Percentiles rank a stretch among this genome's conserved stretches.
Conservation (phyloP, 2,113 vertebrate genomes). For the Archilochus colubris region DNA sequence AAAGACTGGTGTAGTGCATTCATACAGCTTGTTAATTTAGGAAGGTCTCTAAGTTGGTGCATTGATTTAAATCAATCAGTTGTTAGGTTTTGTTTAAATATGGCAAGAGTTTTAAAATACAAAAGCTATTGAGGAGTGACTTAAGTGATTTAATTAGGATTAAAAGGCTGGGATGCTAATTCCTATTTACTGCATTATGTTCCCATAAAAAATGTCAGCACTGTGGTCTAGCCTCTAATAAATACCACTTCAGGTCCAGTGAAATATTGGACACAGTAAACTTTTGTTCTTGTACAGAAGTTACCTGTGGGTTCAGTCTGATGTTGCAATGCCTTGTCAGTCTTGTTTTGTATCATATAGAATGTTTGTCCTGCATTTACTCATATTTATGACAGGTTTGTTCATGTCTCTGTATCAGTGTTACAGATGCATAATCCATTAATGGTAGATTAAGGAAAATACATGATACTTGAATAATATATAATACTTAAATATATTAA, state of each 20-base stretch:
- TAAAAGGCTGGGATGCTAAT: background rate
- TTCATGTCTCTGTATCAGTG: background rate
- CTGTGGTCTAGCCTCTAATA: background rate
- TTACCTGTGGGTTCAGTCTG: background rate
- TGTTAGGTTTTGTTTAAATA: background rate
- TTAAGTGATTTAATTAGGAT: background rate
- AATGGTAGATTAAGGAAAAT: background rate
- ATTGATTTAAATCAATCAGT: background rate
- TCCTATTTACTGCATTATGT: background rate
- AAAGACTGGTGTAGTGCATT: background rate
- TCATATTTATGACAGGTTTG: background rate
- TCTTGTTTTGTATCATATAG: background rate
- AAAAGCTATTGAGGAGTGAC: background rate
- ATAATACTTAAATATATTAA: background rate
- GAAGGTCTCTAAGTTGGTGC: background rate
- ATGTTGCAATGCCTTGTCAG: slow-evolving; percentile 16
- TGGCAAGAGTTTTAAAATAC: background rate
- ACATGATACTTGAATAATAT: background rate
- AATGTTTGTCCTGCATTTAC: slow-evolving; percentile 10
- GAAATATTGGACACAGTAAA: background rate
- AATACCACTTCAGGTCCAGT: background rate
- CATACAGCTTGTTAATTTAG: background rate
- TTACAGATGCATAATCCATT: background rate
- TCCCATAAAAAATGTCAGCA: background rate
- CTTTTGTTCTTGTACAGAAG: background rate